These are phyloP conservation scores for Raja brachyura DNA, from an alignment of 2,113 vertebrate species.

Conservation along the genomic window DNA sequence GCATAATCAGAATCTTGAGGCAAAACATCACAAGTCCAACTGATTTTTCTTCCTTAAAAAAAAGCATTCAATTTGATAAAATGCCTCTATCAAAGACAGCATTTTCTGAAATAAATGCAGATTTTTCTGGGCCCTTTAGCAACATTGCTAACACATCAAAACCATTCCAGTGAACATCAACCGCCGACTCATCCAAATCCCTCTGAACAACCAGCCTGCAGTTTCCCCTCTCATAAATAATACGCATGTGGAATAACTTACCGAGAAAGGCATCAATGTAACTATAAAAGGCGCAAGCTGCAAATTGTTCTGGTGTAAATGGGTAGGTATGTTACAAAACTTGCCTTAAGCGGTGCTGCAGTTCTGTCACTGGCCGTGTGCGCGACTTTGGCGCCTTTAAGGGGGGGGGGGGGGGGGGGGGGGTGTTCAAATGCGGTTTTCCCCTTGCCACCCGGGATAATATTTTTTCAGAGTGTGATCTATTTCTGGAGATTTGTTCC, in stretches of 20 bases:
- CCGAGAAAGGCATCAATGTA: not conserved
- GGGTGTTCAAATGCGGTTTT: no score
- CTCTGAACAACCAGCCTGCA: not conserved
- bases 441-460: no score
- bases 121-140: conserved; percentile 12
- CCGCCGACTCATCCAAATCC: not conserved
- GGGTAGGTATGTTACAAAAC: no score
- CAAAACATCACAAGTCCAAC: not conserved
- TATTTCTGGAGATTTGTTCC: no score
- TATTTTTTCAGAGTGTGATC: no score
- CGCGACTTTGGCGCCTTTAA: no score
- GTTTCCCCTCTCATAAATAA: not conserved
- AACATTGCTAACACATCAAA: conserved; percentile 4
- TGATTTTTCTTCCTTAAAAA: not conserved
- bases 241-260: not conserved
- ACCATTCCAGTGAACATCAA: not conserved
- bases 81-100: not conserved
- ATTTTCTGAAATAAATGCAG: not conserved
- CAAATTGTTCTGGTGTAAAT: not conserved
- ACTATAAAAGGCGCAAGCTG: not conserved
- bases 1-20: not conserved
- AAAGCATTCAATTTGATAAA: not conserved
- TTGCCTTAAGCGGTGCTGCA: no score
- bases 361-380: no score
- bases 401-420: no score